A percentile compares a stretch with the other conserved stretches of the same genome.
phyloP scores from a whole-genome alignment of 2,888 invertebrate species.

The Drosophila mayaguana region DNA sequence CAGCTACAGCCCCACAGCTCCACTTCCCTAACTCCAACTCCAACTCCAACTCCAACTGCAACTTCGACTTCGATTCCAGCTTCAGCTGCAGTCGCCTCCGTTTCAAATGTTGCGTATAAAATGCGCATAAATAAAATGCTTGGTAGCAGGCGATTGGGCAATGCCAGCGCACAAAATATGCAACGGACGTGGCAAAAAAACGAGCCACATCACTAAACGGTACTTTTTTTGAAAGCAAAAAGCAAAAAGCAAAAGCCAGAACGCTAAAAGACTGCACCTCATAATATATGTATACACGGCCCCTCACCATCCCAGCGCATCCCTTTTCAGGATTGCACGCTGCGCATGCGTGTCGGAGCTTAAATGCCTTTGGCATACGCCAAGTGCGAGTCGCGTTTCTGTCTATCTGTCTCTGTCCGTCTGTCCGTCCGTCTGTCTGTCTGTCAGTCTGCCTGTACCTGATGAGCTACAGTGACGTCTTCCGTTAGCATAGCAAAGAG shows the following conservation, averaged over 20 bases:
- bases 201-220: slow-evolving; percentile 60
- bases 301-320: slow-evolving; percentile 32
- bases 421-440: background rate
- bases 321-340: slow-evolving; percentile 51
- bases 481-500: slow-evolving; percentile 6
- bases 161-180: slow-evolving; percentile 32
- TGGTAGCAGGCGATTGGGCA: slow-evolving; percentile 28
- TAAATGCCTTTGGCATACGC: slow-evolving; percentile 75
- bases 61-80: background rate
- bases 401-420: slow-evolving; percentile 13
- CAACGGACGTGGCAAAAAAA: slow-evolving; percentile 42
- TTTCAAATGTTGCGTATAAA: slow-evolving; percentile 67
- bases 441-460: slow-evolving; percentile 2
- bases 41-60: slow-evolving; percentile 4
- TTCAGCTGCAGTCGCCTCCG: slow-evolving; percentile 31
- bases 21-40: background rate
- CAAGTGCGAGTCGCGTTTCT: slow-evolving; percentile 57
- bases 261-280: slow-evolving; percentile 33
- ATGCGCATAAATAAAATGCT: slow-evolving; percentile 73
- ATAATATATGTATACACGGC: slow-evolving; percentile 8
- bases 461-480: slow-evolving; percentile 34
- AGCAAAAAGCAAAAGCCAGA: background rate
- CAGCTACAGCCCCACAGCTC: background rate
- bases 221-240: slow-evolving; percentile 50
- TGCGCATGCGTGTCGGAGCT: slow-evolving; percentile 68